Base-by-base conservation (phyloP, 2,888 invertebrate genomes). In the Siphonodentalium dalli region DNA sequence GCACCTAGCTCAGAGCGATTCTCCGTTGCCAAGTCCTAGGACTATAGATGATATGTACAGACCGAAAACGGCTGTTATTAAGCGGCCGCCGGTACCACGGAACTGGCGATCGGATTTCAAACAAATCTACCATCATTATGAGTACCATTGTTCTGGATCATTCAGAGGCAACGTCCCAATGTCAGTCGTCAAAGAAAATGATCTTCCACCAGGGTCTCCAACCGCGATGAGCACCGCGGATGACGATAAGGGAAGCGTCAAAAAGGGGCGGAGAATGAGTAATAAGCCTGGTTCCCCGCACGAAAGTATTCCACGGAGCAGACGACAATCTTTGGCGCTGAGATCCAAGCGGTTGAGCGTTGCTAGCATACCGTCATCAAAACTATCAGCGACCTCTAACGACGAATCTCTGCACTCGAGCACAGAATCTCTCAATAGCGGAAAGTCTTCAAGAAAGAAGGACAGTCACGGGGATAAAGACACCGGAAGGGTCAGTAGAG, bases 131-230 rank as follows among this genome's bases (percentile, higher is more conserved):
- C 56, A 59, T 24, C 61, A 69, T 27, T 72, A 67, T 52, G 69
- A 75, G 40, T 71, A 65, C 50, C 75, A 77, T 54, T 75, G 75
- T 38, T 68, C 71, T 1, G 56, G 66, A 2, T 72, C 74, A 0
- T 75, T 71, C 55, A 46, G 74, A 24, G 61, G 68, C 8, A n/a
- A 53, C 68, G 0, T 62, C 62, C 1, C 58, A 60, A 7, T 54
- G 33, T 9, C 20, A 41, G 2, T 37, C 48, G 0, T 53, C 65
- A 7, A 37, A 45, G 11, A 27, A 13, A 9, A 34, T 48, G 9
- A 54, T 46, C 13, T 51, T 63, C 2, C 51, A 55, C 6, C 28
- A 38, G 7, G 46, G 62, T 7, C 63, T 66, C 40, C 60, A 61
- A 26, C 55, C 57, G 1, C 47, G 43, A 2, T 23, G 55, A 9